Evolutionary conservation across 2,888 invertebrate species (phyloP).

Genomic region (Drosophila borborema): DNA sequence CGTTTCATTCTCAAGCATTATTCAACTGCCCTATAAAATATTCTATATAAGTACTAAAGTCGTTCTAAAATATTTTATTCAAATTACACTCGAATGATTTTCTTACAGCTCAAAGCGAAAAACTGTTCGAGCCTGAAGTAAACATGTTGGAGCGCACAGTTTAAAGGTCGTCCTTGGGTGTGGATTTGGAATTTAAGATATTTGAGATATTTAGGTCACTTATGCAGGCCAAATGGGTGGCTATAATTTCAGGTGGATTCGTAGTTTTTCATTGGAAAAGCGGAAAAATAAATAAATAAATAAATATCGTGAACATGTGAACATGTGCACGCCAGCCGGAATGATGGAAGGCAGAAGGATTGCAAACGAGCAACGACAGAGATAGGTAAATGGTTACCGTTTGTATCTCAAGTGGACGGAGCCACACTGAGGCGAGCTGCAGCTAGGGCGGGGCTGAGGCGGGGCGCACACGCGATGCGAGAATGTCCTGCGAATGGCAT

Average conservation of each 20-base stretch:
- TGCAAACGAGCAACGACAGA: constrained; percentile 36
- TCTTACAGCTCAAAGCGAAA: background rate
- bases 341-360: constrained; percentile 36
- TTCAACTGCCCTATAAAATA: background rate
- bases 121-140: background rate
- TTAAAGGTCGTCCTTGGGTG: background rate
- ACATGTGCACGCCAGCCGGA: constrained; percentile 15
- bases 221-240: constrained; percentile 8
- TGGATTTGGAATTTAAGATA: constrained; percentile 5
- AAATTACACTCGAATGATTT: background rate
- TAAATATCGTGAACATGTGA: constrained; percentile 54
- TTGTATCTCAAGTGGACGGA: constrained; percentile 54
- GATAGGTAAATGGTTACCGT: constrained; percentile 58
- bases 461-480: constrained; percentile 22
- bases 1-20: too few relatives aligned
- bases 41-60: background rate
- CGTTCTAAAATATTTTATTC: background rate
- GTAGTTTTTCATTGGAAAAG: constrained; percentile 39
- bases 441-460: constrained; percentile 6
- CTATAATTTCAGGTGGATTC: constrained; percentile 39
- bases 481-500: constrained; percentile 24
- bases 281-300: constrained; percentile 50
- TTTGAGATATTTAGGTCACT: constrained; percentile 25
- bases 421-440: background rate
- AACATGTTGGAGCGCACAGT: background rate